Evolutionary conservation across 1,140 invertebrate species (phyloP).

Genomic region (Triops cancriformis): DNA sequence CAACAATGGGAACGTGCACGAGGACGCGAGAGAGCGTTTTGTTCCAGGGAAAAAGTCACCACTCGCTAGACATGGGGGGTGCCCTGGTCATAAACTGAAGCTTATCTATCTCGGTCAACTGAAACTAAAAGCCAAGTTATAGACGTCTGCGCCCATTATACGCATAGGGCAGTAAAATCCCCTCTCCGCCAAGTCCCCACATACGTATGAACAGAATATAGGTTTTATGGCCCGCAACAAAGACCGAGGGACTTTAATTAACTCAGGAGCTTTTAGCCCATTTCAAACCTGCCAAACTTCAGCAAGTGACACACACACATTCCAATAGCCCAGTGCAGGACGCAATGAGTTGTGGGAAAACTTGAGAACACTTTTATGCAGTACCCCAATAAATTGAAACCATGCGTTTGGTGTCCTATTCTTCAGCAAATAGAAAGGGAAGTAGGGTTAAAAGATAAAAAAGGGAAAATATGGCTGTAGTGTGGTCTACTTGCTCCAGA

Average conservation of each 20-base stretch:
- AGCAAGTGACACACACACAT: not conserved
- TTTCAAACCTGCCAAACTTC: not conserved
- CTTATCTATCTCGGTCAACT: conserved; percentile 13
- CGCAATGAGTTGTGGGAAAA: too few relatives aligned
- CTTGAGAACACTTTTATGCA: too few relatives aligned
- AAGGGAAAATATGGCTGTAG: too few relatives aligned
- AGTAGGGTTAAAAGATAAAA: too few relatives aligned
- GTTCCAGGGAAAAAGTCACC: not conserved
- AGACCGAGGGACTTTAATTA: not conserved
- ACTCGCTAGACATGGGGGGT: not conserved
- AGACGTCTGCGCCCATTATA: conserved; percentile 5
- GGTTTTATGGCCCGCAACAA: not conserved
- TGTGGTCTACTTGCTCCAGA: too few relatives aligned
- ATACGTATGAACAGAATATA: not conserved
- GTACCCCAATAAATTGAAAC: too few relatives aligned
- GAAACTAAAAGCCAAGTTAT: conserved; percentile 6
- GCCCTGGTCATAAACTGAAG: not conserved
- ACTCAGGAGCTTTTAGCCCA: not conserved
- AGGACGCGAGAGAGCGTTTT: not conserved
- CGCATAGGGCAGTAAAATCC: not conserved
- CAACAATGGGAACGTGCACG: not conserved
- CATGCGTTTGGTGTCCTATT: too few relatives aligned
- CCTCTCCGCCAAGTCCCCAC: too few relatives aligned
- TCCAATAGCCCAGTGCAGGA: not conserved
- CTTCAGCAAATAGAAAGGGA: too few relatives aligned